Percentiles rank a stretch among this genome's conserved stretches.
These are phyloP conservation scores for Bothrops jararaca DNA, from an alignment of 2,113 vertebrate species.

Conservation along the genomic window DNA sequence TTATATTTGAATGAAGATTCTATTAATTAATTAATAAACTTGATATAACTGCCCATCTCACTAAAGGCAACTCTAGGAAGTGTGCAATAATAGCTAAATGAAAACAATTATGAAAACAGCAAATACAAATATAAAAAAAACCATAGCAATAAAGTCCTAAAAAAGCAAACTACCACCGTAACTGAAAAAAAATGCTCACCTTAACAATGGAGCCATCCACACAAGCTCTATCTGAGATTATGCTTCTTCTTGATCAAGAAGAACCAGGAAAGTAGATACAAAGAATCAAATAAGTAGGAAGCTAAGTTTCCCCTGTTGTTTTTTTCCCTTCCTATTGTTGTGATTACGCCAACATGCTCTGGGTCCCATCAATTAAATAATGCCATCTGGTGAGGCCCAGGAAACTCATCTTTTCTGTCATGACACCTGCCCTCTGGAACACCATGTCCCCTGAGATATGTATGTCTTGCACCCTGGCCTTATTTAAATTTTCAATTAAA, in stretches of 20 bases:
- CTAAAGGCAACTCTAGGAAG: neutral
- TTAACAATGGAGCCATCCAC: neutral
- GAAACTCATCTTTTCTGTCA: neutral
- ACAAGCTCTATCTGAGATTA: neutral
- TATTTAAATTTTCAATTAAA: neutral
- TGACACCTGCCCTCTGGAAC: neutral
- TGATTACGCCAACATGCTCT: neutral
- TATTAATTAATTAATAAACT: neutral
- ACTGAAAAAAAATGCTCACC: neutral
- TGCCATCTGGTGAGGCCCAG: neutral
- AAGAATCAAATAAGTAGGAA: neutral
- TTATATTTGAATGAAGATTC: neutral
- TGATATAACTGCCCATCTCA: neutral
- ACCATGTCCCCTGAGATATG: neutral
- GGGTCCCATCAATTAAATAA: neutral
- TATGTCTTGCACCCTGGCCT: neutral
- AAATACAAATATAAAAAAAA: neutral
- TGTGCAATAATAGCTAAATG: neutral
- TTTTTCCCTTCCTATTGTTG: neutral
- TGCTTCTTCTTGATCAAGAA: neutral
- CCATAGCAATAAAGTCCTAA: neutral
- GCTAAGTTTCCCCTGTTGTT: neutral
- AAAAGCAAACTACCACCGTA: neutral
- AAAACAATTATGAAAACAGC: neutral
- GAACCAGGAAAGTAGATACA: neutral